A percentile compares a stretch with the other conserved stretches of the same genome.
These are phyloP conservation scores for Rhagium mordax DNA, from an alignment of 2,888 invertebrate species.

Conservation along the genomic window DNA sequence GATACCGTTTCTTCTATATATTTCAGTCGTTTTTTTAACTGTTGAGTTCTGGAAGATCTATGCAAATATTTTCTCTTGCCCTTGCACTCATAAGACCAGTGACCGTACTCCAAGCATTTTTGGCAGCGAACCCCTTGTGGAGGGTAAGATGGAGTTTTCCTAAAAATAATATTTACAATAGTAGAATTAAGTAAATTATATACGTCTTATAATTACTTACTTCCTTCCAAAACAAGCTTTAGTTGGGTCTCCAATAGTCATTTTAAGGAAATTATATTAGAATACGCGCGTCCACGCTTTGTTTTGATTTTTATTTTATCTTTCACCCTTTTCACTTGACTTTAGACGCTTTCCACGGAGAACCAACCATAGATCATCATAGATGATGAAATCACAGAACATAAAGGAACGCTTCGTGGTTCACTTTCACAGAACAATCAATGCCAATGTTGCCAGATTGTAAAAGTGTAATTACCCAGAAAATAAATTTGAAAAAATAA, in stretches of 20 bases:
- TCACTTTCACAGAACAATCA: no score
- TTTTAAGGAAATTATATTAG: conserved; percentile 4
- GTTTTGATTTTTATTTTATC: neutral
- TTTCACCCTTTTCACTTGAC: neutral
- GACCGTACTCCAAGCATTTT: conserved; percentile 92
- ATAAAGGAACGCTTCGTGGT: no score
- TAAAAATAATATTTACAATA: conserved; percentile 64
- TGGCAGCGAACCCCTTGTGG: conserved; percentile 87
- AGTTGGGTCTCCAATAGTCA: conserved; percentile 42
- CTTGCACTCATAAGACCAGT: conserved; percentile 96
- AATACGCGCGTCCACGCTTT: neutral
- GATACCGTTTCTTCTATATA: conserved; percentile 61
- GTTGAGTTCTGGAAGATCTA: conserved; percentile 86
- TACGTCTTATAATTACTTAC: conserved; percentile 39
- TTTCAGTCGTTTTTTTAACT: conserved; percentile 80
- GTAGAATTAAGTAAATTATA: neutral
- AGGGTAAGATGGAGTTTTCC: conserved; percentile 78
- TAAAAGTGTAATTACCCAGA: no score
- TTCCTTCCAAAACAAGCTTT: conserved; percentile 43
- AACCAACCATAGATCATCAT: no score
- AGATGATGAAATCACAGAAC: no score
- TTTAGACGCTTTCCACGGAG: no score
- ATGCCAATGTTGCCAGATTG: no score
- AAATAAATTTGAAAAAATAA: no score
- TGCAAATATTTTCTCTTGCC: conserved; percentile 91